Conservation (phyloP, 1,140 invertebrate species). For the Hycleus cichorii region DNA sequence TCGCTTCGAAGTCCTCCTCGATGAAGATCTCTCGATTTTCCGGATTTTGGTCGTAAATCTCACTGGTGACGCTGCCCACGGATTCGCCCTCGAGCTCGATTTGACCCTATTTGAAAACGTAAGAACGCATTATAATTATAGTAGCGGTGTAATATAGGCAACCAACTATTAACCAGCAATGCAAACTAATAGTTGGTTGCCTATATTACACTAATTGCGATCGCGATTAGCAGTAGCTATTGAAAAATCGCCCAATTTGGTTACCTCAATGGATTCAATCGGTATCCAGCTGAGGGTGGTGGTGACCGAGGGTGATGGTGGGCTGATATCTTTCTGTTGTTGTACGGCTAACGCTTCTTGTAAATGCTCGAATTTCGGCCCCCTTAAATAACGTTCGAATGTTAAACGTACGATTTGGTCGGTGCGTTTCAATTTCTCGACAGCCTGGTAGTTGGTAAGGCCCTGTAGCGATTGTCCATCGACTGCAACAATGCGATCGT, state of each 20-base stretch:
- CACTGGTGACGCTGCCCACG: slow-evolving; percentile 52
- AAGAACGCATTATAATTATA: no score
- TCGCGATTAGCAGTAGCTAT: background rate
- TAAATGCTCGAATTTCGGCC: slow-evolving; percentile 82
- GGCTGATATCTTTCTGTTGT: slow-evolving; percentile 55
- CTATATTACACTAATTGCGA: no score
- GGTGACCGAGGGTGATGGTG: slow-evolving; percentile 57
- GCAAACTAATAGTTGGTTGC: no score
- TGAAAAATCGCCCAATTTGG: background rate
- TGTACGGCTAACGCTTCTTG: slow-evolving; percentile 68
- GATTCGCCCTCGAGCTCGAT: slow-evolving; percentile 56
- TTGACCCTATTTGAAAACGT: no score
- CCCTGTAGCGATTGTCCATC: slow-evolving; percentile 74
- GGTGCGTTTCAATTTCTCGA: slow-evolving; percentile 78
- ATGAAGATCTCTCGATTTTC: slow-evolving; percentile 49
- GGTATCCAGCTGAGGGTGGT: slow-evolving; percentile 68
- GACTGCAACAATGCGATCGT: slow-evolving; percentile 87
- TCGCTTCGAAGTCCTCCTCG: slow-evolving; percentile 48
- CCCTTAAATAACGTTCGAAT: slow-evolving; percentile 77
- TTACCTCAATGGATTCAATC: slow-evolving; percentile 42
- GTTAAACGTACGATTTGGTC: slow-evolving; percentile 70
- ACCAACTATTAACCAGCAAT: no score
- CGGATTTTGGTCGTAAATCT: slow-evolving; percentile 46
- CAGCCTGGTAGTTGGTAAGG: slow-evolving; percentile 84
- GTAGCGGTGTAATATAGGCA: no score